Evolutionary conservation across 2,113 vertebrate genomes (phyloP).

Genomic region (Larimichthys crocea): DNA sequence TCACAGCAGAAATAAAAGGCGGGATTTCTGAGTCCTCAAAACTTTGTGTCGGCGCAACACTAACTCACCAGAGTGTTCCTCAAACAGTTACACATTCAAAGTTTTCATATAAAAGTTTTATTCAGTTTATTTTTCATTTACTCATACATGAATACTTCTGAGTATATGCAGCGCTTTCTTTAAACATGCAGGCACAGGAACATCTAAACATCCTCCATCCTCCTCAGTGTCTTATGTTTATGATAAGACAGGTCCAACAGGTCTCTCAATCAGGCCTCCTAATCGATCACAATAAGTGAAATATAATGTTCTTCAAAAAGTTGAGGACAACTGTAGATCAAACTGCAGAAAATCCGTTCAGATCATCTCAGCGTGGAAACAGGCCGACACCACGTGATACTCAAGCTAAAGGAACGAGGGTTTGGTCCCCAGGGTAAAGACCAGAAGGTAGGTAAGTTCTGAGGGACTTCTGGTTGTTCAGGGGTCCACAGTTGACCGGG

Average conservation of each 20-base stretch:
- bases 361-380: background rate
- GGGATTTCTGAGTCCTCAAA: too few relatives aligned
- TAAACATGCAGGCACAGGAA: too few relatives aligned
- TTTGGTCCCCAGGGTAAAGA: too few relatives aligned
- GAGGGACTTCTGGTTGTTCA: background rate
- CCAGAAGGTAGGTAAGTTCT: background rate
- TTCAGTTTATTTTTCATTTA: constrained; percentile 9
- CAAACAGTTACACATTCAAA: background rate
- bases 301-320: background rate
- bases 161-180: background rate
- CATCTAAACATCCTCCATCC: background rate
- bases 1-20: too few relatives aligned
- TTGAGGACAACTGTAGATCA: too few relatives aligned
- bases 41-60: too few relatives aligned
- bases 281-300: background rate
- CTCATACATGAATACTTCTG: background rate
- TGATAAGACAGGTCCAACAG: too few relatives aligned
- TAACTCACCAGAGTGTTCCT: background rate
- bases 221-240: background rate
- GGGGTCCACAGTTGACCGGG: background rate
- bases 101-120: constrained; percentile 38
- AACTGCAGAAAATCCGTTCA: constrained; percentile 12
- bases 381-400: background rate
- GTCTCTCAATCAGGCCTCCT: too few relatives aligned
- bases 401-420: too few relatives aligned